phyloP scores from a whole-genome alignment of 2,888 invertebrate species.

The Tanytarsus gracilentus region DNA sequence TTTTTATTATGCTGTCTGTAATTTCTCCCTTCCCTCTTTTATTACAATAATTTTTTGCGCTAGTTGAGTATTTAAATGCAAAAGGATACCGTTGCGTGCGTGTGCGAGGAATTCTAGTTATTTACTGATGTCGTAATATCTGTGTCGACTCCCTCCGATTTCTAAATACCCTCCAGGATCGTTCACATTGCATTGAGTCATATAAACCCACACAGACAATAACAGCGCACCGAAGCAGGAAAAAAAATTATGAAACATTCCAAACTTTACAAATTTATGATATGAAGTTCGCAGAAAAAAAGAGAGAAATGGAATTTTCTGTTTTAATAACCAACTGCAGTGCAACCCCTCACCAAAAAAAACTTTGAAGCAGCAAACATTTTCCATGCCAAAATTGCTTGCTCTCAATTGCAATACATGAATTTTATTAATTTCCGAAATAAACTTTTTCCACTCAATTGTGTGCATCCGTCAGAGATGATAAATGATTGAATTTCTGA shows the following conservation, averaged over 20 bases:
- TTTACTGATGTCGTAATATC: too few relatives aligned
- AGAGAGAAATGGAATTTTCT: slow-evolving; percentile 9
- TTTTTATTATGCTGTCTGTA: not conserved
- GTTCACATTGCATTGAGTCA: too few relatives aligned
- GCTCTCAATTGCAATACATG: not conserved
- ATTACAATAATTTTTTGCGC: not conserved
- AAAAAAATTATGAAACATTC: slow-evolving; percentile 14
- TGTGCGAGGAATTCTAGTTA: too few relatives aligned
- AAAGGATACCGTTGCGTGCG: too few relatives aligned
- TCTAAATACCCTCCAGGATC: too few relatives aligned
- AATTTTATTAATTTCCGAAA: not conserved
- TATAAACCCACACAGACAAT: too few relatives aligned
- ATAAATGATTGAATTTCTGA: too few relatives aligned
- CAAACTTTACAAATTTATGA: slow-evolving; percentile 9
- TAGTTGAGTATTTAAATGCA: too few relatives aligned
- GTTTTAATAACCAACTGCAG: slow-evolving; percentile 18
- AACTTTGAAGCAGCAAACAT: not conserved
- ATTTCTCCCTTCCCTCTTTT: not conserved
- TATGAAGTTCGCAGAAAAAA: slow-evolving; percentile 15
- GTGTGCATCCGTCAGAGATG: too few relatives aligned
- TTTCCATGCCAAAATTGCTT: not conserved
- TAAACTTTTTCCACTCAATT: too few relatives aligned
- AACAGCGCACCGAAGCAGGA: too few relatives aligned
- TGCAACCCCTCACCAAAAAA: not conserved
- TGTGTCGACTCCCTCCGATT: too few relatives aligned